Percentiles rank a stretch among this genome's conserved stretches.
phyloP scores from a whole-genome alignment of 2,888 invertebrate species.

The Callinectes sapidus region DNA sequence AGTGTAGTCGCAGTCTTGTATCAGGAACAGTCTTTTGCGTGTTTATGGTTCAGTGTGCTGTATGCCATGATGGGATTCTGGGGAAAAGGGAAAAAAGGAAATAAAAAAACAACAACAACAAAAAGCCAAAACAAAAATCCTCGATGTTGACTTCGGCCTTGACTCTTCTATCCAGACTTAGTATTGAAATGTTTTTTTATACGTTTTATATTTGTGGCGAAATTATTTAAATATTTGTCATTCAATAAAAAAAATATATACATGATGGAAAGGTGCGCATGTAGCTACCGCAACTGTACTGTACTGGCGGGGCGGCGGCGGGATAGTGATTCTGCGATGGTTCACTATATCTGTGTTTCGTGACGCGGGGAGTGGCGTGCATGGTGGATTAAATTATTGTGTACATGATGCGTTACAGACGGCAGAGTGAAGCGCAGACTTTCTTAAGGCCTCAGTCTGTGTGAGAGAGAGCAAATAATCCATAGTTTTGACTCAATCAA shows the following conservation, averaged over 20 bases:
- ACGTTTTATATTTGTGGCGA: neutral
- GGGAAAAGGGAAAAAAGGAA: neutral
- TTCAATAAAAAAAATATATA: neutral
- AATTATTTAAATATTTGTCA: neutral
- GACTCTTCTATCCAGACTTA: neutral
- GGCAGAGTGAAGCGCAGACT: neutral
- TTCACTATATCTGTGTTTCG: neutral
- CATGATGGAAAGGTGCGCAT: neutral
- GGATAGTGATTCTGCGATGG: neutral
- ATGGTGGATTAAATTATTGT: neutral
- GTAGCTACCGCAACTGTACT: neutral
- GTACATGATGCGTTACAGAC: neutral
- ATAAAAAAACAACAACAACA: neutral
- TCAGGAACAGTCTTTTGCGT: constrained; percentile 6
- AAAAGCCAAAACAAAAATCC: neutral
- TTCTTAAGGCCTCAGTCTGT: neutral
- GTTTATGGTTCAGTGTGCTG: neutral
- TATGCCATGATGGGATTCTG: constrained; percentile 13
- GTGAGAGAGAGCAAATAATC: neutral
- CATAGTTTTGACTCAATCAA: neutral
- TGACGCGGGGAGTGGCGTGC: neutral
- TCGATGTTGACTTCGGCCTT: neutral
- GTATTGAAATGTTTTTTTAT: neutral
- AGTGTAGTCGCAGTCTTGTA: neutral
- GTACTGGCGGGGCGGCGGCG: neutral